phyloP scores from a whole-genome alignment of 2,113 vertebrate genomes.

The Agapornis roseicollis region DNA sequence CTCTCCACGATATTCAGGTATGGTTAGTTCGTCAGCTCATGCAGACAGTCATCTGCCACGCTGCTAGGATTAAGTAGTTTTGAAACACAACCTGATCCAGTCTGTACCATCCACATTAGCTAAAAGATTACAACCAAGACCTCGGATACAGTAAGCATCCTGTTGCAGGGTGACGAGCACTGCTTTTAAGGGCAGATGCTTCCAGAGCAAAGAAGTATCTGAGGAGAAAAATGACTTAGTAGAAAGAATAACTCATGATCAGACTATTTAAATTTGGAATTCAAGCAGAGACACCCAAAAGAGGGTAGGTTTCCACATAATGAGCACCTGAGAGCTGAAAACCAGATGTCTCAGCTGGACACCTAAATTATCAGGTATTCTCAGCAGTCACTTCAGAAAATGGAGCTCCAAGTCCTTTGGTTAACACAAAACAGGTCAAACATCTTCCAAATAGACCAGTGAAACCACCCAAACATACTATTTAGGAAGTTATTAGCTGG shows the following conservation, averaged over 20 bases:
- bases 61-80: neutral
- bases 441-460: neutral
- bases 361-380: neutral
- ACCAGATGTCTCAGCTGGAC: neutral
- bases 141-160: neutral
- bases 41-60: neutral
- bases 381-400: neutral
- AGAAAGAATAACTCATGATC: neutral
- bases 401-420: neutral
- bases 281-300: neutral
- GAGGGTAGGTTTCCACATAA: neutral
- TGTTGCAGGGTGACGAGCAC: neutral
- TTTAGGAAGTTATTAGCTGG: conserved; percentile 15
- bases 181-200: neutral
- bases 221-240: conserved; percentile 1
- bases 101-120: neutral
- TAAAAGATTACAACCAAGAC: neutral
- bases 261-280: neutral
- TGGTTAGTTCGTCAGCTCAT: neutral
- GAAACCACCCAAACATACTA: neutral
- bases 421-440: neutral
- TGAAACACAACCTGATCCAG: neutral
- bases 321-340: neutral
- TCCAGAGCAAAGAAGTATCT: neutral
- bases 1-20: accelerated